A percentile compares a stretch with the other conserved stretches of the same genome.
These are phyloP conservation scores for Steatornis caripensis DNA, from an alignment of 2,113 vertebrate species.

Conservation along the genomic window DNA sequence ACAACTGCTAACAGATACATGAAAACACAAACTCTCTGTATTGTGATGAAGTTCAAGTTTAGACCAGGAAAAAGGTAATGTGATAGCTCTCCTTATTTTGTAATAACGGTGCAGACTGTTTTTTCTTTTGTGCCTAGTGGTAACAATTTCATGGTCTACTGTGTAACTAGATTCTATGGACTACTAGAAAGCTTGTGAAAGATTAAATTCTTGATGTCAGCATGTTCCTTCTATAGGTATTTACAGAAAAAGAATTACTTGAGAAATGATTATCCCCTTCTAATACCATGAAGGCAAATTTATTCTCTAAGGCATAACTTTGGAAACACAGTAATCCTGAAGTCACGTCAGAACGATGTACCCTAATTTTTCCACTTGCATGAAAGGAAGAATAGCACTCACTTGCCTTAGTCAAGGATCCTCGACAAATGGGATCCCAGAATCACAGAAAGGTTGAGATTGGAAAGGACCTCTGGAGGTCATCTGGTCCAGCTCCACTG, in stretches of 20 bases:
- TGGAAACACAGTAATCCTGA: background rate
- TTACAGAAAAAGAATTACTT: background rate
- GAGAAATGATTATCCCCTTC: background rate
- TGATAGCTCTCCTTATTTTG: background rate
- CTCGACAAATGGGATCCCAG: background rate
- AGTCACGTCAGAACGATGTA: background rate
- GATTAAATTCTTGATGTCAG: background rate
- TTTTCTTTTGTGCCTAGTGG: background rate
- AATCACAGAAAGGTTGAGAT: background rate
- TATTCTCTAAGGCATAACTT: background rate
- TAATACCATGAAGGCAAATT: background rate
- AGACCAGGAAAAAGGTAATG: background rate
- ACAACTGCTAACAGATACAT: background rate
- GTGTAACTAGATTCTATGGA: background rate
- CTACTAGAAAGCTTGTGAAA: background rate
- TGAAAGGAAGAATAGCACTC: background rate
- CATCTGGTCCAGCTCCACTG: no score
- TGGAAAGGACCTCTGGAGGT: no score
- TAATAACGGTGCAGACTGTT: background rate
- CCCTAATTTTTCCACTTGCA: background rate
- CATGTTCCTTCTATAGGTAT: background rate
- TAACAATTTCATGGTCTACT: conserved; percentile 34
- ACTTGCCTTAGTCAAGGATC: background rate
- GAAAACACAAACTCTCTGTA: background rate
- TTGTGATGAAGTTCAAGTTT: background rate